Evolutionary conservation across 2,888 invertebrate species (phyloP).

Genomic region (Papilio demoleus): DNA sequence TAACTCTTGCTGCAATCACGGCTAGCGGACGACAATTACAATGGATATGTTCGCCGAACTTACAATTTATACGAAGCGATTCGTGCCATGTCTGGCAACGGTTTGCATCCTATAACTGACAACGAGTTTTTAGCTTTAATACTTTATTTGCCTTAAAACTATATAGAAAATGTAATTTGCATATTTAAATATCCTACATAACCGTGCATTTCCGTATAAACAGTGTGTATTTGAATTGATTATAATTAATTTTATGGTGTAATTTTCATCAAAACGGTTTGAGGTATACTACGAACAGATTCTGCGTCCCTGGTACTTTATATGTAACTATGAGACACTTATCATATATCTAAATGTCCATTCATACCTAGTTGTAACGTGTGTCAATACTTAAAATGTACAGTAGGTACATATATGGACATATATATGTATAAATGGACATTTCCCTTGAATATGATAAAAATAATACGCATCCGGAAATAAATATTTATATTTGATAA

Average conservation of each 20-base stretch:
- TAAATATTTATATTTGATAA: slow-evolving; percentile 48
- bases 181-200: too few relatives aligned
- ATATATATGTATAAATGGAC: slow-evolving; percentile 29
- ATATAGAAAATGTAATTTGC: neutral
- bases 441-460: slow-evolving; percentile 41
- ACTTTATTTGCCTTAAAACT: neutral
- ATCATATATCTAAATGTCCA: neutral
- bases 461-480: slow-evolving; percentile 47
- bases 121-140: neutral
- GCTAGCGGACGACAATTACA: slow-evolving; percentile 79
- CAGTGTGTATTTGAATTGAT: too few relatives aligned
- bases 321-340: neutral
- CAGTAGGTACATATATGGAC: too few relatives aligned
- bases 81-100: slow-evolving; percentile 42
- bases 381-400: slow-evolving; percentile 11
- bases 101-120: slow-evolving; percentile 24
- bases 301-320: too few relatives aligned
- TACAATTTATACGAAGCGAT: slow-evolving; percentile 69
- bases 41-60: slow-evolving; percentile 77
- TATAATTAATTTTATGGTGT: too few relatives aligned
- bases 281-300: too few relatives aligned
- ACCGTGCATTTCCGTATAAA: too few relatives aligned
- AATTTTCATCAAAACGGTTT: too few relatives aligned
- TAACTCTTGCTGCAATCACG: slow-evolving; percentile 83
- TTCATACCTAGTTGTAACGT: neutral